A percentile compares a stretch with the other conserved stretches of the same genome.
phyloP scores from a whole-genome alignment of 2,797 vertebrate genomes.

The Heterohyrax brucei region DNA sequence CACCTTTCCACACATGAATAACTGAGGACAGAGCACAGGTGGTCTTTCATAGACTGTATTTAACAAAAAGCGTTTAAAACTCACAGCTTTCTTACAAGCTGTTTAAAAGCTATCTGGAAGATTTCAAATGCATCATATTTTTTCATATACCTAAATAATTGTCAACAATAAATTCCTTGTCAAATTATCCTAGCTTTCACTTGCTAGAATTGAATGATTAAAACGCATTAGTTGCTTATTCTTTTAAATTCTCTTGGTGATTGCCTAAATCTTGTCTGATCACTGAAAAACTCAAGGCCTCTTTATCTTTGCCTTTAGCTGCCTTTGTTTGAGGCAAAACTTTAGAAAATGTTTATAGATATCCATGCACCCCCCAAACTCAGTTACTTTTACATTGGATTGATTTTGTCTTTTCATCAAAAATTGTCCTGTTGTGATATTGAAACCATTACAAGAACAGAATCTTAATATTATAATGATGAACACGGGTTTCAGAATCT shows the following conservation, averaged over 20 bases:
- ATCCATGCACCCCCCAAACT: not conserved
- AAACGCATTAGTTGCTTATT: not conserved
- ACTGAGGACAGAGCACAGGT: not conserved
- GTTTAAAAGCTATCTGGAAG: not conserved
- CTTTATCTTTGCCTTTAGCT: constrained; percentile 10
- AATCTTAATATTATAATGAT: not conserved
- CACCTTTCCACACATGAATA: not conserved
- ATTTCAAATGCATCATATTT: not conserved
- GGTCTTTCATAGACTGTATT: not conserved
- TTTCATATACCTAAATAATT: constrained; percentile 1
- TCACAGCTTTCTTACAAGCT: not conserved
- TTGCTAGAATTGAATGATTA: not conserved
- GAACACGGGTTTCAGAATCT: not conserved
- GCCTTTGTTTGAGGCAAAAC: not conserved
- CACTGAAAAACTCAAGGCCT: not conserved
- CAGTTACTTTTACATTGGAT: not conserved
- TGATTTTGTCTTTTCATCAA: constrained; percentile 39
- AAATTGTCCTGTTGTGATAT: not conserved
- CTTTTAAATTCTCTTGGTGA: not conserved
- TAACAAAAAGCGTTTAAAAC: not conserved
- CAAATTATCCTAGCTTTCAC: constrained; percentile 1
- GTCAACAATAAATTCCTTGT: constrained; percentile 4
- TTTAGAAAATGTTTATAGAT: constrained; percentile 14
- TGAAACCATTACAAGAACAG: not conserved
- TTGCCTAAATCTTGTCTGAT: not conserved